Percentiles rank a stretch among this genome's conserved stretches.
Evolutionary conservation across 2,888 invertebrate genomes (phyloP).

Genomic region (Papilio gigon): DNA sequence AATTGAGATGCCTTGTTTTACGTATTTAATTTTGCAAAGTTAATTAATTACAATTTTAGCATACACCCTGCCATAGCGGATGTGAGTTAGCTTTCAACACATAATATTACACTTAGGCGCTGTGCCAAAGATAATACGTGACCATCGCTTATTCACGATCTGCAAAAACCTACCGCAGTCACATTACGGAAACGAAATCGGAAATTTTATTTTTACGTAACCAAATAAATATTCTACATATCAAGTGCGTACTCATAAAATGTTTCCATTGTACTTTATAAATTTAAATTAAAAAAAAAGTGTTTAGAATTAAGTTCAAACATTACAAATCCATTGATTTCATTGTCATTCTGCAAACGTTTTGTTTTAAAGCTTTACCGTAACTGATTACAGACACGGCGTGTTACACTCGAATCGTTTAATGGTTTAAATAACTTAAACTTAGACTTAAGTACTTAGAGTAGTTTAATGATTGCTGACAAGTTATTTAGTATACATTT

Average conservation of each 20-base stretch:
- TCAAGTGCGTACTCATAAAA: not conserved
- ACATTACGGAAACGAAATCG: not conserved
- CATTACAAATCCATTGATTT: not conserved
- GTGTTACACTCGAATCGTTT: not conserved
- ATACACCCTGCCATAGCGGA: not conserved
- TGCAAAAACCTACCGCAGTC: slow-evolving; percentile 14
- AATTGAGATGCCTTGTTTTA: too few relatives aligned
- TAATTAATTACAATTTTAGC: not conserved
- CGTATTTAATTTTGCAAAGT: not conserved
- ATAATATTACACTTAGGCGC: slow-evolving; percentile 33
- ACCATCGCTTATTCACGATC: slow-evolving; percentile 39
- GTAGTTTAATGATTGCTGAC: too few relatives aligned
- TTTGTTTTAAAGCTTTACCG: not conserved
- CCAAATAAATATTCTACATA: slow-evolving; percentile 10
- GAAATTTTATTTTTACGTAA: slow-evolving; percentile 4
- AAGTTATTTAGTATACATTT: too few relatives aligned
- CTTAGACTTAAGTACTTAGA: too few relatives aligned
- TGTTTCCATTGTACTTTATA: not conserved
- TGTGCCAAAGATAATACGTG: slow-evolving; percentile 39
- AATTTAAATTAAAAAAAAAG: not conserved
- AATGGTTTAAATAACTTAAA: too few relatives aligned
- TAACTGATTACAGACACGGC: not conserved
- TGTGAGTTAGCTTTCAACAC: slow-evolving; percentile 25
- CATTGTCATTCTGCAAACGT: too few relatives aligned
- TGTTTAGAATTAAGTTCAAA: not conserved